phyloP scores from a whole-genome alignment of 2,113 vertebrate genomes.

The Forbesichthys papilliferus region DNA sequence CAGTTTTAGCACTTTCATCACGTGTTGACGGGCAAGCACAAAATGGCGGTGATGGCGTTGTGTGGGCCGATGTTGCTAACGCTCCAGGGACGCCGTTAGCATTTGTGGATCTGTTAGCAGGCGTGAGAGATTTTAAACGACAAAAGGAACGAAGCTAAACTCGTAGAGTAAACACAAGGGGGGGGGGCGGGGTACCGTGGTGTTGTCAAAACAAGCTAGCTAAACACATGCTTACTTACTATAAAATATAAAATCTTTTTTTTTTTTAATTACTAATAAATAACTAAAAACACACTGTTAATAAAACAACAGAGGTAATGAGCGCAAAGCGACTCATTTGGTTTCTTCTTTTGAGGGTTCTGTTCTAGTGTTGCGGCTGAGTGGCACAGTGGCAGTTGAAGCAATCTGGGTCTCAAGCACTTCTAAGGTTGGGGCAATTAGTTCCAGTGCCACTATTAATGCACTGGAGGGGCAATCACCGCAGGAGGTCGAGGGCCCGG shows the following conservation, averaged over 20 bases:
- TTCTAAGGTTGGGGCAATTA: constrained; percentile 77
- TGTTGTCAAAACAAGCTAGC: background rate
- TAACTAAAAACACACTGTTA: constrained; percentile 2
- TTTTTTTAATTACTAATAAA: too few species aligned
- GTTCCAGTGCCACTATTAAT: constrained; percentile 80
- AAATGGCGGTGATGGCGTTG: constrained; percentile 59
- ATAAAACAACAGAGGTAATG: constrained; percentile 15
- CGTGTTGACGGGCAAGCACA: constrained; percentile 41
- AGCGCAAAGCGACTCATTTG: constrained; percentile 54
- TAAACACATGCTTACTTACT: too few species aligned
- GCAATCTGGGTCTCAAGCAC: constrained; percentile 73
- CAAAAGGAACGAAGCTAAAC: too few species aligned
- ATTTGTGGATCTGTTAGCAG: constrained; percentile 42
- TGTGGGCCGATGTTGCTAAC: constrained; percentile 50
- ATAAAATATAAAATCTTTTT: too few species aligned
- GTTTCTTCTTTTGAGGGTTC: constrained; percentile 63
- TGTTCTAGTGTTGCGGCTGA: constrained; percentile 61
- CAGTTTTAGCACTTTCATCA: constrained; percentile 24
- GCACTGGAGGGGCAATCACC: constrained; percentile 72
- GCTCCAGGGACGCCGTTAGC: constrained; percentile 41
- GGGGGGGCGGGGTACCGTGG: background rate
- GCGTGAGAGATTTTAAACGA: too few species aligned
- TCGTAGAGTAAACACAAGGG: too few species aligned
- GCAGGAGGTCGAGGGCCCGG: constrained; percentile 69
- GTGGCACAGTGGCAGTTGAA: constrained; percentile 65